phyloP scores from a whole-genome alignment of 2,888 invertebrate species.

The Pomacea canaliculata region DNA sequence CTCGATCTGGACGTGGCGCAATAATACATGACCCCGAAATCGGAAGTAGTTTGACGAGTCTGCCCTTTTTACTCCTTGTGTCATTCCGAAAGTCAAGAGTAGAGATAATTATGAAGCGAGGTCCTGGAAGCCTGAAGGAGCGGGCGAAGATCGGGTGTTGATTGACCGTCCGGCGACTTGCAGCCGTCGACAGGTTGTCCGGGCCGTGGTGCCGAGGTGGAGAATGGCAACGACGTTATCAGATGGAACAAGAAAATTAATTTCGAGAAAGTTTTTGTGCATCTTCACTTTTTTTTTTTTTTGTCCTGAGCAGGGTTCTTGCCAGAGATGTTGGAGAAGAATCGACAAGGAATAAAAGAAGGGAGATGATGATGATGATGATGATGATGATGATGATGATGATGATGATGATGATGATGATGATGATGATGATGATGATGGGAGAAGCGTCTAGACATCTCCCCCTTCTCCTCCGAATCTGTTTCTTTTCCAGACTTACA shows the following conservation, averaged over 20 bases:
- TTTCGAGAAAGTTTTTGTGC: no score
- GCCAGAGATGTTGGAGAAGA: no score
- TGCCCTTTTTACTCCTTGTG: conserved; percentile 24
- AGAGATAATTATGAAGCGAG: conserved; percentile 3
- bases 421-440: conserved; percentile 12
- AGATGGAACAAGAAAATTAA: no score
- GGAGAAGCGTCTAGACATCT: neutral
- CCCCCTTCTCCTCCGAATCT: neutral
- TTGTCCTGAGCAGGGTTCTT: no score
- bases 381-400: conserved; percentile 16
- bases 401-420: conserved; percentile 13
- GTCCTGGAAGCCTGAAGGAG: no score
- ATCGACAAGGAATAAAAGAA: neutral
- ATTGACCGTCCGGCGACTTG: no score
- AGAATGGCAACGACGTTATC: no score
- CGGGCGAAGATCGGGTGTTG: no score
- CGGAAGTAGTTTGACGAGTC: conserved; percentile 18
- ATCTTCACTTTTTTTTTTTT: no score
- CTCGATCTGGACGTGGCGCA: conserved; percentile 23
- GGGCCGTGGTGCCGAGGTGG: no score
- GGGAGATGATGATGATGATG: conserved; percentile 9
- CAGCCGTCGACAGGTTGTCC: no score
- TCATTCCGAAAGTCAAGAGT: conserved; percentile 18
- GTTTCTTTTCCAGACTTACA: neutral
- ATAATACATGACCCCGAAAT: conserved; percentile 21